phyloP scores from a whole-genome alignment of 2,797 vertebrate species.

The Phataginus tricuspis region DNA sequence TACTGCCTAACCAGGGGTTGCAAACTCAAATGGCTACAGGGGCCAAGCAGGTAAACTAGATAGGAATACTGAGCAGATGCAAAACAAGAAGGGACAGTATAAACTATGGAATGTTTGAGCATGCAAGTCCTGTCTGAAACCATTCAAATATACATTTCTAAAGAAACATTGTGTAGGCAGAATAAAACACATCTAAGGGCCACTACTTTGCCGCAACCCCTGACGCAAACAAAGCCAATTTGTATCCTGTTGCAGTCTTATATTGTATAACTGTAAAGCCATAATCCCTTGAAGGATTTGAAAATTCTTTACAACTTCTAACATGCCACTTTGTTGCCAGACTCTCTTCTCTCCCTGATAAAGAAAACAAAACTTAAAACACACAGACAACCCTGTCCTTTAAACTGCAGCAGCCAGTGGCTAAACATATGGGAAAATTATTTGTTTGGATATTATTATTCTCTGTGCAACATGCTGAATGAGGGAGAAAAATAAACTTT shows the following conservation, averaged over 20 bases:
- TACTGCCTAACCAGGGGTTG: neutral
- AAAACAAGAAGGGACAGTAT: neutral
- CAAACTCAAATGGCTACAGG: neutral
- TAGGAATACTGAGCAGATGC: neutral
- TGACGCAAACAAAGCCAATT: neutral
- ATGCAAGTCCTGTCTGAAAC: neutral
- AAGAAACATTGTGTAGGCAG: neutral
- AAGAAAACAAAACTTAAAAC: constrained; percentile 57
- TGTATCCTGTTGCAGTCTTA: neutral
- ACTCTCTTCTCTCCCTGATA: neutral
- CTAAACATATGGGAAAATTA: constrained; percentile 49
- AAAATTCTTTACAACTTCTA: constrained; percentile 54
- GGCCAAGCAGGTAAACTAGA: neutral
- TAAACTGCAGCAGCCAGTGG: constrained; percentile 55
- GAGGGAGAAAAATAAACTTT: constrained; percentile 41
- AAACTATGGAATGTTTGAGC: neutral
- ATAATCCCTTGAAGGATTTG: constrained; percentile 34
- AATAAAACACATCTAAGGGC: neutral
- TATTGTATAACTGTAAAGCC: constrained; percentile 34
- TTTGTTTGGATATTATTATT: constrained; percentile 62
- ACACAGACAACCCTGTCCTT: constrained; percentile 45
- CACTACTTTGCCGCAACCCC: neutral
- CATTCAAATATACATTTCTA: neutral
- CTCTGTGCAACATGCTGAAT: constrained; percentile 8
- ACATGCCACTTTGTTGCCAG: neutral